A percentile compares a stretch with the other conserved stretches of the same genome.
These are phyloP conservation scores for Cyprinus carpio DNA, from an alignment of 2,113 vertebrate species.

Conservation along the genomic window DNA sequence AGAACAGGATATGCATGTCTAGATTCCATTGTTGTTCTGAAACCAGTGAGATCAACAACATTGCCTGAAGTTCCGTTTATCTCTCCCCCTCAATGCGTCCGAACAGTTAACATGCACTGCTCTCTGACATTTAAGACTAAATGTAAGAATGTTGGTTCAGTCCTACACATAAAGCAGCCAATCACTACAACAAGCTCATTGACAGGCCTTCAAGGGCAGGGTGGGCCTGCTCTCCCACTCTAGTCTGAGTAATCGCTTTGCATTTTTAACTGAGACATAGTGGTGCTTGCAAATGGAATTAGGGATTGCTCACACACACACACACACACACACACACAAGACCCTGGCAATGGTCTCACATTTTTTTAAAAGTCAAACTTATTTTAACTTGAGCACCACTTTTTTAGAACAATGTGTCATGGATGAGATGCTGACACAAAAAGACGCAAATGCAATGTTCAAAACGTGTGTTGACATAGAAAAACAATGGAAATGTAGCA, in stretches of 20 bases:
- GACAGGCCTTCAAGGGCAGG: background rate
- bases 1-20: slow-evolving; percentile 36
- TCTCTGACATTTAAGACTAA: slow-evolving; percentile 13
- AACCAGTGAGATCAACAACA: slow-evolving; percentile 18
- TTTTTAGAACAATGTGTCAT: no score
- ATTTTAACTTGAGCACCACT: no score
- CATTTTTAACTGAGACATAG: background rate
- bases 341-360: no score
- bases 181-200: slow-evolving; percentile 24
- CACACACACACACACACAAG: no score
- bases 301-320: background rate
- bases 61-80: background rate
- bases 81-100: background rate
- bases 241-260: background rate
- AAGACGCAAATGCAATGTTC: no score
- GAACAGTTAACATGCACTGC: background rate
- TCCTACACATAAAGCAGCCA: slow-evolving; percentile 24
- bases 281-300: background rate
- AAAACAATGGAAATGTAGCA: no score
- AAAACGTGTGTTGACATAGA: no score
- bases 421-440: no score
- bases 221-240: background rate
- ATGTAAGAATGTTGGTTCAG: slow-evolving; percentile 7
- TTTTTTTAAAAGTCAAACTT: no score
- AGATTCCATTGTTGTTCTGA: slow-evolving; percentile 32